Base-by-base conservation (phyloP, 2,797 vertebrate genomes). In the Parotocinclus haroldoi region DNA sequence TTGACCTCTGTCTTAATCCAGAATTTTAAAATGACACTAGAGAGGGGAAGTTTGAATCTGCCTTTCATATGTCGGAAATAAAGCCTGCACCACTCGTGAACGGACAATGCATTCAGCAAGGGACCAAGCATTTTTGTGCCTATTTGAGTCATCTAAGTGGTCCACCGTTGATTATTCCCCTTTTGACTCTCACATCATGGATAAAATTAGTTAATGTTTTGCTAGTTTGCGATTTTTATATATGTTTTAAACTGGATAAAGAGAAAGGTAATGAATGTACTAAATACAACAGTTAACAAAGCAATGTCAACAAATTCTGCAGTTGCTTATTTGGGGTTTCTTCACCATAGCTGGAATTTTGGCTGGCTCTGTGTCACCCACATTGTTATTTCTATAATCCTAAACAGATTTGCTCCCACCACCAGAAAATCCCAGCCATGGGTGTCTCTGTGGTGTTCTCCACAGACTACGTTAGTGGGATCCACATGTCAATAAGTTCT, bases 331-430 rank as follows among this genome's bases (percentile, higher is more conserved):
- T 78, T 76, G 66, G 66, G 75, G 68, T 71, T 79, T 76, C 59
- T 69, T 71, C 69, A 73, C 71, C 70, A 63, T 75, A 67, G 68
- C 66, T 77, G 45, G 71, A 69, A 80, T 82, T 78, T 80, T 87
- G 87, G 85, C 87, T 78, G 69, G 78, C 78, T 83, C 76, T 53
- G 80, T 84, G 85, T 89, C 84, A 88, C 84, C 85, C 84, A 75
- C 87, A 88, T 86, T 83, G 85, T 84, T 89, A 86, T 85, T 87
- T 81, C 78, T 77, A 66, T 89, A 92, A 92, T 91, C 86, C 87
- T 74, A 87, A 91, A 90, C 89, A 90, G 88, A 90, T 89, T 87
- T 82, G 81, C 85, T 88, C 85, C 86, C 77, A 78, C 85, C 85
- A 84, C 84, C 82, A 83, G 80, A 86, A 79, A 86, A 84, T 83